Base-by-base conservation (phyloP, 2,797 vertebrate species). In the Geotrypetes seraphini region DNA sequence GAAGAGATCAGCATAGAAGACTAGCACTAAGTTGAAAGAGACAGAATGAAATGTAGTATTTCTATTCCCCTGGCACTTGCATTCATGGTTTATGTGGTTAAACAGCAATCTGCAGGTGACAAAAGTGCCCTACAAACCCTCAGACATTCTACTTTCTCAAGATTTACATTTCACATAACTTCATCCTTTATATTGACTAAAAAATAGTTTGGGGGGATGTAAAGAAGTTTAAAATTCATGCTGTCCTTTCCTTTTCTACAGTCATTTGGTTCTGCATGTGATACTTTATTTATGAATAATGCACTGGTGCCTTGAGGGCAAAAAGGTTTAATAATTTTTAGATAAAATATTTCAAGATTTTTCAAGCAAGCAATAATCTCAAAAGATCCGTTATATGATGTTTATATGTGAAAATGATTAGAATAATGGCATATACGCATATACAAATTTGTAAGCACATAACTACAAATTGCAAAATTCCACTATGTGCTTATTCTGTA, bases 101-200 rank as follows among this genome's bases (percentile, higher is more conserved):
- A 50, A 27, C 33, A 34, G 15, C 52, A 47, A 34, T 47, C 27
- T 47, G 34, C 7, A 40, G 36, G 42, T 31, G 36, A 28, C 47
- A 44, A 39, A 44, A 44, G 36, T 39, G 27, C 40, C 33, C 36
- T 23, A 39, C 50, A 39, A 23, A 30, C 21, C 38, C 40, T 21
- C 21, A 44, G 47, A 44, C 41, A 31, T 44, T 27, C 44, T 37
- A 36, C 24, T 19, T 44, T 44, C 42, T 36, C 44, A 36, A 41
- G 42, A 44, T 50, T 44, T 44, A 42, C 40, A 39, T 50, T 50
- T 50, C 44, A 50, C 27, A 50, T 36, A 44, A 36, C 28, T 43
- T 44, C 31, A 31, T 44, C 36, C 36, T n/a, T n/a, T n/a, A n/a
- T 7, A 7, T 2, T 12, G n/a, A 12, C 22, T 22, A 5, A 12